Evolutionary conservation across 2,113 vertebrate species (phyloP).

Genomic region (Caracal caracal): DNA sequence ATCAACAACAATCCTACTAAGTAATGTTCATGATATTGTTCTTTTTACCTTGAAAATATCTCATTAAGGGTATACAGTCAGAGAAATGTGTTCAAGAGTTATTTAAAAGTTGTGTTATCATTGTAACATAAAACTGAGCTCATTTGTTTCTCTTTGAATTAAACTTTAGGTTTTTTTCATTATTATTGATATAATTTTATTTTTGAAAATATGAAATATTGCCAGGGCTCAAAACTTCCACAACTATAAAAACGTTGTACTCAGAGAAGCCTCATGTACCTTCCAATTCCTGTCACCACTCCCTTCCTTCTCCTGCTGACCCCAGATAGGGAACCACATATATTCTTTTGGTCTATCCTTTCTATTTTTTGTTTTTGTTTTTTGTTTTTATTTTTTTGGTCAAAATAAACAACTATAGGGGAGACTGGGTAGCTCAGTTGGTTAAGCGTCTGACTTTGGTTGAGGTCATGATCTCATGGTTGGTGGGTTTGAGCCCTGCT

Average conservation of each 20-base stretch:
- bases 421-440: no score
- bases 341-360: not conserved
- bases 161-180: not conserved
- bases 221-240: not conserved
- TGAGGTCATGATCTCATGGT: no score
- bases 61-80: not conserved
- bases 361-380: not conserved
- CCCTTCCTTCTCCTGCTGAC: not conserved
- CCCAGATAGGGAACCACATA: not conserved
- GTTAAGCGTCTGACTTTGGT: no score
- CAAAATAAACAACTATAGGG: not conserved
- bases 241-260: not conserved
- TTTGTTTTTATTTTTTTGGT: not conserved
- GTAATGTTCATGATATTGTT: not conserved
- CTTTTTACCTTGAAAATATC: not conserved
- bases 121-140: not conserved
- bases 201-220: slow-evolving; percentile 35
- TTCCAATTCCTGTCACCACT: not conserved
- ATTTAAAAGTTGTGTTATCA: not conserved
- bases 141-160: not conserved
- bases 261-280: not conserved
- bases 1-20: not conserved
- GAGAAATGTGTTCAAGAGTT: not conserved
- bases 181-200: not conserved
- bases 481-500: no score